Base-by-base conservation (phyloP, 2,113 vertebrate genomes). In the Phyllopteryx taeniolatus region DNA sequence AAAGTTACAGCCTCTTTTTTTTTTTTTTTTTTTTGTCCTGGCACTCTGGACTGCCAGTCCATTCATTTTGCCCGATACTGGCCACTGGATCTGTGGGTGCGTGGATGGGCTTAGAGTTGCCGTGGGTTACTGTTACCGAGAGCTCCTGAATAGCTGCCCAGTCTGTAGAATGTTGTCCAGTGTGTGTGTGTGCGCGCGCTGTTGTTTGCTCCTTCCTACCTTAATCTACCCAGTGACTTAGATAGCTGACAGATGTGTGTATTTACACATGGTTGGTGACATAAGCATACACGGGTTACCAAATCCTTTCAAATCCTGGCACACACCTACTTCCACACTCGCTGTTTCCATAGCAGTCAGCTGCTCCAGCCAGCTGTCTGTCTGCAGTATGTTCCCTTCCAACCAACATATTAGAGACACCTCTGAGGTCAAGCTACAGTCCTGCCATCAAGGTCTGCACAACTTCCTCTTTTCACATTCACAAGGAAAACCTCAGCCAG, bases 51-150 rank as follows among this genome's bases (percentile, higher is more conserved):
- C 75, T 77, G 77, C 75, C 64, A 59, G 71, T 77, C 76, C 80
- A 79, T 67, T 81, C 59, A n/a, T 54, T 64, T 74, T 82, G 76
- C 79, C 74, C 64, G 77, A 73, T 81, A 85, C 79, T 75, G 85
- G 77, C 82, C 81, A 83, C 81, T 71, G 75, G 85, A 84, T 86
- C 84, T 47, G 71, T 75, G 83, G 86, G 78, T 83, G 72, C 82
- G 83, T 82, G 81, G 69, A 68, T 13, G 76, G 78, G 72, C 76
- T 86, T 67, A 63, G 81, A 82, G 88, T 89, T 90, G 90, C 89
- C 12, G 79, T 87, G 81, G 88, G 89, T 88, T 87, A 90, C 87
- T 83, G 90, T 91, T 90, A 89, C 88, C 47, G 82, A 88, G 83
- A 79, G 79, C 80, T 79, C 61, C 85, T 91, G 85, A 90, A 88